Evolutionary conservation across 2,888 invertebrate genomes (phyloP).

Genomic region (Sarcophaga variegata): DNA sequence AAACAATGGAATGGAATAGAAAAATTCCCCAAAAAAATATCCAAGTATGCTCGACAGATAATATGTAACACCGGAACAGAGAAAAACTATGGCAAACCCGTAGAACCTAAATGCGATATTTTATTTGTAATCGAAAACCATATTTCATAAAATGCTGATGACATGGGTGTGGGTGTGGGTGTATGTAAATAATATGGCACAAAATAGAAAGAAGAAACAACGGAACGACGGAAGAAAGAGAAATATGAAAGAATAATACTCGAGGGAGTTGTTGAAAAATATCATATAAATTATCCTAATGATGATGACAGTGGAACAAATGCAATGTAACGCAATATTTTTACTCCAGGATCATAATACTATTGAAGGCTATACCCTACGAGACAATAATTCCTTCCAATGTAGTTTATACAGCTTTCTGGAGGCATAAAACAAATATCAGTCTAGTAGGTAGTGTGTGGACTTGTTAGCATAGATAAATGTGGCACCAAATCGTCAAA

Average conservation of each 20-base stretch:
- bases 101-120: constrained; percentile 5
- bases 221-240: not conserved
- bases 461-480: no score
- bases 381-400: no score
- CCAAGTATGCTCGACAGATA: not conserved
- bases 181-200: constrained; percentile 12
- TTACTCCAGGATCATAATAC: no score
- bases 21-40: constrained; percentile 13
- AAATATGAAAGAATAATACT: constrained; percentile 5
- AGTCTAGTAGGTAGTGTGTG: no score
- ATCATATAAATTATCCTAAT: constrained; percentile 39
- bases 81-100: not conserved
- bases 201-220: not conserved
- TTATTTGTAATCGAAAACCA: constrained; percentile 12
- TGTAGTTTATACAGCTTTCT: no score
- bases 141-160: constrained; percentile 43
- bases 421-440: not conserved
- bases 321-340: no score
- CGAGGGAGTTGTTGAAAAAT: constrained; percentile 22
- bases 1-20: not conserved
- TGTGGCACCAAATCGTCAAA: no score
- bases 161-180: not conserved
- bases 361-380: no score
- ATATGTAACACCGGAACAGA: not conserved
- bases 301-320: constrained; percentile 3